These are phyloP conservation scores for Toxotes jaculatrix DNA, from an alignment of 2,113 vertebrate species.

Conservation along the genomic window DNA sequence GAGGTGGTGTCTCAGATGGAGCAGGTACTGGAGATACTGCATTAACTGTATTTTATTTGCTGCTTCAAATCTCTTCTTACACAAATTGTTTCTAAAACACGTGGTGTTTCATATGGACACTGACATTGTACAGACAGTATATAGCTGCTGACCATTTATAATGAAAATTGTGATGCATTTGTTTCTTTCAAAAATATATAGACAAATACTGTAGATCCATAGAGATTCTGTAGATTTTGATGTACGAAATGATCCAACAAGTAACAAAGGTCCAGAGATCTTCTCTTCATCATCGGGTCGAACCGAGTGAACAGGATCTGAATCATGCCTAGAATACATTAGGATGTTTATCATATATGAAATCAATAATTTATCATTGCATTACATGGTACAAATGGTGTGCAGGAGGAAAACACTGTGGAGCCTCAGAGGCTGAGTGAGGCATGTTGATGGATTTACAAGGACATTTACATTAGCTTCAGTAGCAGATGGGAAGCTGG, in stretches of 20 bases:
- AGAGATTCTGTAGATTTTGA: not conserved
- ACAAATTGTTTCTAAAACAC: not conserved
- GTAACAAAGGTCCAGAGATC: not conserved
- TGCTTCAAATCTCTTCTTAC: not conserved
- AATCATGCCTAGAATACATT: slow-evolving; percentile 22
- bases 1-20: slow-evolving; percentile 95
- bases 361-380: slow-evolving; percentile 68
- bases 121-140: not conserved
- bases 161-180: not conserved
- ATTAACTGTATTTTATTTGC: not conserved
- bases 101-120: not conserved
- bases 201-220: not conserved
- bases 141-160: not conserved
- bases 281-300: slow-evolving; percentile 4
- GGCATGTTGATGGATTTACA: slow-evolving; percentile 58
- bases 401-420: slow-evolving; percentile 17
- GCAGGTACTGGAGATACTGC: slow-evolving; percentile 84
- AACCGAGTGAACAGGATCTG: not conserved
- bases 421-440: slow-evolving; percentile 33
- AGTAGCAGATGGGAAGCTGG: slow-evolving; percentile 56
- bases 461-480: slow-evolving; percentile 51
- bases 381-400: slow-evolving; percentile 59
- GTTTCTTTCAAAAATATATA: not conserved
- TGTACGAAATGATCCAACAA: not conserved
- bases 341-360: slow-evolving; percentile 56